A percentile compares a stretch with the other conserved stretches of the same genome.
Conservation (phyloP, 2,888 invertebrate species). For the Penaeus monodon region DNA sequence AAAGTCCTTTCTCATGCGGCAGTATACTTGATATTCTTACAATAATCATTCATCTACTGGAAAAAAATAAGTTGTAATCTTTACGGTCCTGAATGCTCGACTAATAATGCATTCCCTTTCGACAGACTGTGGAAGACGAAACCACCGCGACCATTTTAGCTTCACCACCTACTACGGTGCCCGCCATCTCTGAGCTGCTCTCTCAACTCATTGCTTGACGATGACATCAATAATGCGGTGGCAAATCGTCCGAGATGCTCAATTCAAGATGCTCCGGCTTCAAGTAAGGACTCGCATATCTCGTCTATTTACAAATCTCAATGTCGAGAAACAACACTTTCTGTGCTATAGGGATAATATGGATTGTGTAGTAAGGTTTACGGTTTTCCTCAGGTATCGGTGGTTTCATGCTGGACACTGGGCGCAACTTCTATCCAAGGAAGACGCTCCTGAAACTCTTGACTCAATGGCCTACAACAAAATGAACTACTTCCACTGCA, state of each 20-base stretch:
- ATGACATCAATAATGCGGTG: constrained; percentile 53
- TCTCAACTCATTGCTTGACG: constrained; percentile 62
- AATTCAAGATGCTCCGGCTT: constrained; percentile 72
- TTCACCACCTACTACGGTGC: constrained; percentile 64
- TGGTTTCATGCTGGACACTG: constrained; percentile 74
- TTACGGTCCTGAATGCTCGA: too few species aligned
- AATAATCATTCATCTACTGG: too few species aligned
- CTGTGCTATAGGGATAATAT: too few species aligned
- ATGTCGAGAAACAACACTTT: too few species aligned
- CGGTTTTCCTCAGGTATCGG: constrained; percentile 69
- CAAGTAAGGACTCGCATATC: constrained; percentile 62
- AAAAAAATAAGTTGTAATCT: too few species aligned
- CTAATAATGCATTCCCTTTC: not conserved
- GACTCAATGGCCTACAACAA: constrained; percentile 65
- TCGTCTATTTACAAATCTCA: not conserved
- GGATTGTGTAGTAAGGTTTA: too few species aligned
- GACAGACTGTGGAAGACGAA: constrained; percentile 6
- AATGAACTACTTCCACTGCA: constrained; percentile 74
- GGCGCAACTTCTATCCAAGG: constrained; percentile 68
- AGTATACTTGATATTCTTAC: too few species aligned
- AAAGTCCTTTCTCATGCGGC: not conserved
- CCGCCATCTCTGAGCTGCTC: constrained; percentile 62
- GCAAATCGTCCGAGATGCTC: constrained; percentile 41
- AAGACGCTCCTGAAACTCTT: constrained; percentile 48
- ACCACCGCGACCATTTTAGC: constrained; percentile 49